Evolutionary conservation across 2,888 invertebrate species (phyloP).

Genomic region (Clunio marinus): DNA sequence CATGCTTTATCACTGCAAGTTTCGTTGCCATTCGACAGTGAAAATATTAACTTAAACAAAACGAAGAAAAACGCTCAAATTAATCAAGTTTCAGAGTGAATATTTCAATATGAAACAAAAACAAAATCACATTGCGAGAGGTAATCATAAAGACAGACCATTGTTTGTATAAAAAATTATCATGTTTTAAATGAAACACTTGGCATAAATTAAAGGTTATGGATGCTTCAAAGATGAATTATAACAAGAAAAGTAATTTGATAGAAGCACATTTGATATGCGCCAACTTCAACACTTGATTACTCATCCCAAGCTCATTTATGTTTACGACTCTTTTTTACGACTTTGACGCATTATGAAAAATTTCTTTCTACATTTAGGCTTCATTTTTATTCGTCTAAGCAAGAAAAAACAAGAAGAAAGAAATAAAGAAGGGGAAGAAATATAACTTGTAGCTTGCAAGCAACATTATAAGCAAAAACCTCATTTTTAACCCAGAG

Average conservation of each 20-base stretch:
- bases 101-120: background rate
- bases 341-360: conserved; percentile 6
- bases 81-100: conserved; percentile 8
- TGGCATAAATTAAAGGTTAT: background rate
- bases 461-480: too few species aligned
- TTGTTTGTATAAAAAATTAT: conserved; percentile 11
- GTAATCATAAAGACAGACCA: background rate
- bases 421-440: too few species aligned
- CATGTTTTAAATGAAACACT: background rate
- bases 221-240: background rate
- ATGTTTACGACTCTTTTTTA: background rate
- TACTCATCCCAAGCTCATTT: conserved; percentile 12
- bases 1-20: too few species aligned
- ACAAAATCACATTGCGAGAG: background rate
- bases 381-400: too few species aligned
- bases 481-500: too few species aligned
- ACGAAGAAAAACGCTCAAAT: conserved; percentile 16
- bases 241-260: background rate
- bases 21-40: background rate
- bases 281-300: conserved; percentile 25
- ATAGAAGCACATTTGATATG: conserved; percentile 22
- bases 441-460: too few species aligned
- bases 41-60: background rate
- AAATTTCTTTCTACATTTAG: conserved; percentile 18
- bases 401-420: too few species aligned